Evolutionary conservation across 2,888 invertebrate genomes (phyloP).

Genomic region (Tillus elongatus): DNA sequence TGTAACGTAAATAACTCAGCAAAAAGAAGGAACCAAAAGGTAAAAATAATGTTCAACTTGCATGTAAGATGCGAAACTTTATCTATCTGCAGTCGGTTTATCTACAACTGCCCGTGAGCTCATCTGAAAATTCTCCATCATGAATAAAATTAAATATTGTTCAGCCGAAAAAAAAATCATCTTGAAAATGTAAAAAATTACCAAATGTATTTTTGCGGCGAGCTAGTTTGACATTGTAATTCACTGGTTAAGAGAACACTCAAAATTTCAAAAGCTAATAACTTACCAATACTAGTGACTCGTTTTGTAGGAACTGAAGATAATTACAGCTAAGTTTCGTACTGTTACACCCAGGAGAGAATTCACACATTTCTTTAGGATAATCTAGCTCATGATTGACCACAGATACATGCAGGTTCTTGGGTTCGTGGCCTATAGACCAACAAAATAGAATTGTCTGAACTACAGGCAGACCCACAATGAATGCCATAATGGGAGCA

Average conservation of each 20-base stretch:
- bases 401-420: slow-evolving; percentile 65
- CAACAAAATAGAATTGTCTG: slow-evolving; percentile 83
- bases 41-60: too few relatives aligned
- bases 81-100: too few relatives aligned
- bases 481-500: slow-evolving; percentile 72
- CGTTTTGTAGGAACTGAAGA: slow-evolving; percentile 57
- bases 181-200: too few relatives aligned
- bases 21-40: too few relatives aligned
- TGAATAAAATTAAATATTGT: too few relatives aligned
- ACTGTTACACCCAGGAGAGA: slow-evolving; percentile 30
- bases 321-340: slow-evolving; percentile 66
- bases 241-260: not conserved
- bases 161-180: not conserved
- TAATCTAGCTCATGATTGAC: slow-evolving; percentile 65
- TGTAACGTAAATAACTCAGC: too few relatives aligned
- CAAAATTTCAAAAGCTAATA: not conserved
- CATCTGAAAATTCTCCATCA: too few relatives aligned
- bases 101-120: too few relatives aligned
- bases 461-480: slow-evolving; percentile 74
- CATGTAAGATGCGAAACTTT: too few relatives aligned
- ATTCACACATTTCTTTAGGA: slow-evolving; percentile 30
- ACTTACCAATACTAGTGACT: slow-evolving; percentile 59
- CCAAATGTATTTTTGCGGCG: too few relatives aligned
- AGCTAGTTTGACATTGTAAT: too few relatives aligned
- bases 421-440: slow-evolving; percentile 80